Evolutionary conservation across 2,888 invertebrate genomes (phyloP).

Genomic region (Ophonus ardosiacus): DNA sequence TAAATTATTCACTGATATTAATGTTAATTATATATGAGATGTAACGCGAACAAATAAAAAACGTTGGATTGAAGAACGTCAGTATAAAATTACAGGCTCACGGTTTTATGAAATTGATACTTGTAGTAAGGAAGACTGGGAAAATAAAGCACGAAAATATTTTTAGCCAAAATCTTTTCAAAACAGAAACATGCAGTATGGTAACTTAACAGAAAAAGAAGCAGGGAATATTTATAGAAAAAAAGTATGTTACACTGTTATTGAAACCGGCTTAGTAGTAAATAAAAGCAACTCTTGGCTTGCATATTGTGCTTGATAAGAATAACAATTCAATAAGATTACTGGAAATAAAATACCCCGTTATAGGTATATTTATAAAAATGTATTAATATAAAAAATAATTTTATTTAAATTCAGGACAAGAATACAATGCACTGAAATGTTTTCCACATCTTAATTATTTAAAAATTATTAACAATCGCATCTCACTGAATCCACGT

Average conservation of each 20-base stretch:
- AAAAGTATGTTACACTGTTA: conserved; percentile 54
- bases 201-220: too few relatives aligned
- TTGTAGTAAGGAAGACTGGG: conserved; percentile 65
- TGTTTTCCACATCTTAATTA: conserved; percentile 15
- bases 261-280: conserved; percentile 66
- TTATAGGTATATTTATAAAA: conserved; percentile 65
- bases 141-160: too few relatives aligned
- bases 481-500: neutral
- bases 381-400: neutral
- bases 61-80: too few relatives aligned
- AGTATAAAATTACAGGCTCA: too few relatives aligned
- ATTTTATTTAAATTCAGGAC: neutral
- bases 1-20: too few relatives aligned
- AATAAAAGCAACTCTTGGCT: conserved; percentile 67
- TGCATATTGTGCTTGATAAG: conserved; percentile 66
- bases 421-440: neutral
- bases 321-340: conserved; percentile 65
- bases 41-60: too few relatives aligned
- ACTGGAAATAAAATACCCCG: conserved; percentile 68
- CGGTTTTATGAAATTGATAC: conserved; percentile 67
- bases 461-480: neutral
- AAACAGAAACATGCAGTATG: too few relatives aligned
- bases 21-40: too few relatives aligned
- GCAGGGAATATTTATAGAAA: too few relatives aligned
- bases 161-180: too few relatives aligned